Conservation (phyloP, 2,797 vertebrate species). For the Falco columbarius region DNA sequence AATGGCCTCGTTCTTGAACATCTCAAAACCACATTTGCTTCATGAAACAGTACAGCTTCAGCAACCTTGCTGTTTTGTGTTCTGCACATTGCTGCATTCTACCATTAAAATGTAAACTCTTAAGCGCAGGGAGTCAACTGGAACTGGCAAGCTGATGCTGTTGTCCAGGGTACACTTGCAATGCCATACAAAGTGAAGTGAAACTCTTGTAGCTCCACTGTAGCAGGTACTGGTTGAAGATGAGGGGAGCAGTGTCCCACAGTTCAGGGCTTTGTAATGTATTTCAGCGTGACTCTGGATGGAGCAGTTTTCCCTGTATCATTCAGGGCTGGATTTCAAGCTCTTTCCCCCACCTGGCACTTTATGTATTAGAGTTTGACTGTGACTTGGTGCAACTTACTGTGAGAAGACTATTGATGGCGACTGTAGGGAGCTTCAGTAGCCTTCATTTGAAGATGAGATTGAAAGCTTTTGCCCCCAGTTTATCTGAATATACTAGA, state of each 20-base stretch:
- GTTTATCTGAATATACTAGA: not conserved
- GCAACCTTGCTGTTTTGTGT: not conserved
- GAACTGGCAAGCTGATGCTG: not conserved
- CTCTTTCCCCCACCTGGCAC: not conserved
- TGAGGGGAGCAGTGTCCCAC: not conserved
- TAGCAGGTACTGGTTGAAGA: not conserved
- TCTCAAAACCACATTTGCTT: constrained; percentile 4
- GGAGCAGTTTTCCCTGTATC: not conserved
- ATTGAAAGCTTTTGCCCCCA: not conserved
- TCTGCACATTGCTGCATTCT: not conserved
- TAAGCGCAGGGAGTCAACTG: not conserved
- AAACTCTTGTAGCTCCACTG: not conserved
- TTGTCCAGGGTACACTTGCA: not conserved
- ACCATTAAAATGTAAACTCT: not conserved
- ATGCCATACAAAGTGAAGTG: constrained; percentile 14
- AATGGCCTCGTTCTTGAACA: not conserved
- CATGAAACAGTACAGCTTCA: not conserved
- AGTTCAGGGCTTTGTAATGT: not conserved
- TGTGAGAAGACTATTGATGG: not conserved
- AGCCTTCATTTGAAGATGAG: not conserved
- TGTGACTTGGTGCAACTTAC: not conserved
- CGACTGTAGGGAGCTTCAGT: not conserved
- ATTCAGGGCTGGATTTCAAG: not conserved
- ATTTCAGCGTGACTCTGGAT: not conserved
- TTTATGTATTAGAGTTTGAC: not conserved